phyloP scores from a whole-genome alignment of 2,888 invertebrate genomes.

The Drosophila hawaiiensis region DNA sequence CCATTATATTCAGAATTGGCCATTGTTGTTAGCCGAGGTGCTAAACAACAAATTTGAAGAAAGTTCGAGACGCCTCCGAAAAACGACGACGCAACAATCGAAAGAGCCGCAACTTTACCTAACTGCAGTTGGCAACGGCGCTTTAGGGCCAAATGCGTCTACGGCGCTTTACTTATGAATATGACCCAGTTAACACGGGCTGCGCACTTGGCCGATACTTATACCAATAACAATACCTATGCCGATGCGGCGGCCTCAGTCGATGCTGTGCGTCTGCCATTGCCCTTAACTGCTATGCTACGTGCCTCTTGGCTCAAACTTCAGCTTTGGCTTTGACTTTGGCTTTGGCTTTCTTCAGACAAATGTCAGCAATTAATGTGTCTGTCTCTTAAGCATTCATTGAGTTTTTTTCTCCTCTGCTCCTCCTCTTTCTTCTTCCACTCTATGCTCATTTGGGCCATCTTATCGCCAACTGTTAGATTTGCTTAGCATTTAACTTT shows the following conservation, averaged over 20 bases:
- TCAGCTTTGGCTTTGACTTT: background rate
- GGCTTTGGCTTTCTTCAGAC: constrained; percentile 66
- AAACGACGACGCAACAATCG: constrained; percentile 9
- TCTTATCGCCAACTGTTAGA: constrained; percentile 53
- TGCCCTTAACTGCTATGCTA: constrained; percentile 42
- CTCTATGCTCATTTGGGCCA: constrained; percentile 70
- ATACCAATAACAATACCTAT: background rate
- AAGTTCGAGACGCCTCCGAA: constrained; percentile 62
- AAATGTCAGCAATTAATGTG: constrained; percentile 74
- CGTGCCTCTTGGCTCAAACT: constrained; percentile 47
- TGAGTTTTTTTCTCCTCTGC: background rate
- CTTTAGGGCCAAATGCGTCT: constrained; percentile 47
- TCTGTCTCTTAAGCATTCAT: constrained; percentile 55
- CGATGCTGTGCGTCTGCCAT: constrained; percentile 46
- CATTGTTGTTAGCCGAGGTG: constrained; percentile 50
- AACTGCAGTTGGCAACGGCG: constrained; percentile 64
- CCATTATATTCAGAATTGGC: constrained; percentile 48
- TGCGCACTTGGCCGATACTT: constrained; percentile 45
- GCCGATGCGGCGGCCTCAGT: background rate
- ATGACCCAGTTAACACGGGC: constrained; percentile 70
- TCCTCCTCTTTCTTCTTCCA: background rate
- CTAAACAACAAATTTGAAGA: constrained; percentile 68
- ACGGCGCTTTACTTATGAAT: constrained; percentile 76
- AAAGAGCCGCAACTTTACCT: constrained; percentile 35
- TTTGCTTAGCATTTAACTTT: constrained; percentile 69